Evolutionary conservation across 2,888 invertebrate species (phyloP).

Genomic region (Lasioglossum morio): DNA sequence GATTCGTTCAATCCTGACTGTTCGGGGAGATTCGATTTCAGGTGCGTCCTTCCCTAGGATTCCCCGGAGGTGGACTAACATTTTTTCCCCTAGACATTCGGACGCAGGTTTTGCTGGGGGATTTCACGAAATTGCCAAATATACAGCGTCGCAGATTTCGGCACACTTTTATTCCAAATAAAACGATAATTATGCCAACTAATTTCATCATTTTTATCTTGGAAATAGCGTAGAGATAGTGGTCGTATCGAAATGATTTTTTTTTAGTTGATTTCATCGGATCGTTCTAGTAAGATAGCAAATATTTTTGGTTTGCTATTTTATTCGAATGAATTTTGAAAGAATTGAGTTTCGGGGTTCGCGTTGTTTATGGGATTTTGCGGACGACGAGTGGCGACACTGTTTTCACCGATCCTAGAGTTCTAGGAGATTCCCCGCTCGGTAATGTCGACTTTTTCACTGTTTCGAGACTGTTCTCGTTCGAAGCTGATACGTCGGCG

Average conservation of each 20-base stretch:
- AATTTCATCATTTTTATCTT: not conserved
- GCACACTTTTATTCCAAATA: not conserved
- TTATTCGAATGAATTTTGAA: not conserved
- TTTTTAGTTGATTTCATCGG: not conserved
- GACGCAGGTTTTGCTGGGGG: not conserved
- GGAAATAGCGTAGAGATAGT: not conserved
- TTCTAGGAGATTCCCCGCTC: slow-evolving; percentile 3
- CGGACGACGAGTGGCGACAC: not conserved
- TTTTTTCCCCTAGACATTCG: not conserved
- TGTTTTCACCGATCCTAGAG: slow-evolving; percentile 8
- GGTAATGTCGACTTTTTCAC: not conserved
- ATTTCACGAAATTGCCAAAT: not conserved
- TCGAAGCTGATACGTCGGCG: slow-evolving; percentile 38
- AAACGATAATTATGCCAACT: not conserved
- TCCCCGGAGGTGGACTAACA: not conserved
- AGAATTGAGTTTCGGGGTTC: not conserved
- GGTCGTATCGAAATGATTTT: not conserved
- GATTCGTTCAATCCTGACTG: not conserved
- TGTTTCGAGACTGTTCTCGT: slow-evolving; percentile 30
- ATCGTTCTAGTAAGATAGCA: not conserved
- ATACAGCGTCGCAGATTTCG: not conserved
- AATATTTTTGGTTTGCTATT: not conserved
- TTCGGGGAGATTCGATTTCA: slow-evolving; percentile 10
- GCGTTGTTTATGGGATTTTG: not conserved
- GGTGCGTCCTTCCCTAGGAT: not conserved